Evolutionary conservation across 1,140 invertebrate species (phyloP), one percentile per base, ranked within the genome.

Genomic region (Drosophila truncata): DNA sequence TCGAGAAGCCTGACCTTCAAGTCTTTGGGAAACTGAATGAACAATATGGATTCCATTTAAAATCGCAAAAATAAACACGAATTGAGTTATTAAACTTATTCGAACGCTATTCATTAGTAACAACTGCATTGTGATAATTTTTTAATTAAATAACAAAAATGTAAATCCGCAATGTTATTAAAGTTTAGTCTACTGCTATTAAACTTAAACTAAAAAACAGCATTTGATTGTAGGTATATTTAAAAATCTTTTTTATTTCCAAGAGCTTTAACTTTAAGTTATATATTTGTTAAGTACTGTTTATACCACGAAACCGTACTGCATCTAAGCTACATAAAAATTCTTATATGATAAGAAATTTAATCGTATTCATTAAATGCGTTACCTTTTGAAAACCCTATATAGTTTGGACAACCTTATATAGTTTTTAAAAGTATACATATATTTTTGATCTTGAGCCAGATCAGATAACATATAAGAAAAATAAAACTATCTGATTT

Each of bases 1-100:
- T 0, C n/a, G 49, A 54, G 13, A 16, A 16, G 27, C 31, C 13
- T 59, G 9, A 18, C 11, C 39, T 39, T 58, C 25, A 67, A 66
- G 23, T 23, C 18, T 13, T 9, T 37, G 31, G 14, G 57, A 44
- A 46, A 47, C 42, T 66, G 58, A 31, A 47, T 63, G n/a, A 63
- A 47, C 13, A n/a, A 35, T 66, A 13, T 47, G 13, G 14, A 8
- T 47, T 35, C 25, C 42, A 23, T 23, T 63, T 47, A 29, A 61
- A 31, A 37, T 23, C 14, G 33, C 14, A 5, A 23, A 23, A 23
- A 54, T 1, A 54, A 23, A 37, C 9, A 54, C 4, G 20, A 54
- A 10, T 16, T 23, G 20, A 13, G 20, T 2, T 23, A 23, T 37
- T 9, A 37, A 37, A 23, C 11, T 37, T 37, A 7, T 54, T 25